A percentile compares a stretch with the other conserved stretches of the same genome.
phyloP scores from a whole-genome alignment of 2,113 vertebrate species.

The Gymnorhina tibicen region DNA sequence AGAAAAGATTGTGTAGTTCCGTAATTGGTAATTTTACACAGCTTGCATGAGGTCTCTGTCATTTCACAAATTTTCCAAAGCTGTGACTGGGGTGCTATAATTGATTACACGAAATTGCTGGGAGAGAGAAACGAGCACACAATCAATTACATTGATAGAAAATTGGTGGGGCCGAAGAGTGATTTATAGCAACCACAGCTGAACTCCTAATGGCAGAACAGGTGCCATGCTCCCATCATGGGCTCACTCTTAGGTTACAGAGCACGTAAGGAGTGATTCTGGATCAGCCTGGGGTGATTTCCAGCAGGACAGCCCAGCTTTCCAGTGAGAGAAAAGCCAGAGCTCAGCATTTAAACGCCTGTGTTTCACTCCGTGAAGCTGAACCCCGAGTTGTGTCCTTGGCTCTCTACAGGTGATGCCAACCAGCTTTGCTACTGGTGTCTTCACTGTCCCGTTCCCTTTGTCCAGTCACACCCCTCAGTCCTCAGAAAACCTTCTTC shows the following conservation, averaged over 20 bases:
- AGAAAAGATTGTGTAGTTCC: constrained; percentile 29
- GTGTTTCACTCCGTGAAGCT: rapidly evolving
- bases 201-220: not conserved
- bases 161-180: not conserved
- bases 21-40: constrained; percentile 34
- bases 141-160: not conserved
- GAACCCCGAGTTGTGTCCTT: not conserved
- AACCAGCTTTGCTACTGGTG: not conserved
- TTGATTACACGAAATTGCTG: not conserved
- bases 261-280: not conserved
- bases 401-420: not conserved
- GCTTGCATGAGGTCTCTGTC: constrained; percentile 11
- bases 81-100: constrained; percentile 15
- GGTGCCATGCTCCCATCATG: not conserved
- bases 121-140: not conserved
- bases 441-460: not conserved
- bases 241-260: not conserved
- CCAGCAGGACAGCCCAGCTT: not conserved
- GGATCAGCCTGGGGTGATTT: not conserved
- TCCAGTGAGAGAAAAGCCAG: not conserved
- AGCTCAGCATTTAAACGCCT: not conserved
- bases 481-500: not conserved
- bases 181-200: not conserved
- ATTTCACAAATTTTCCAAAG: constrained; percentile 13
- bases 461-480: not conserved